phyloP scores from a whole-genome alignment of 2,888 invertebrate genomes.

The Trichogramma evanescens region DNA sequence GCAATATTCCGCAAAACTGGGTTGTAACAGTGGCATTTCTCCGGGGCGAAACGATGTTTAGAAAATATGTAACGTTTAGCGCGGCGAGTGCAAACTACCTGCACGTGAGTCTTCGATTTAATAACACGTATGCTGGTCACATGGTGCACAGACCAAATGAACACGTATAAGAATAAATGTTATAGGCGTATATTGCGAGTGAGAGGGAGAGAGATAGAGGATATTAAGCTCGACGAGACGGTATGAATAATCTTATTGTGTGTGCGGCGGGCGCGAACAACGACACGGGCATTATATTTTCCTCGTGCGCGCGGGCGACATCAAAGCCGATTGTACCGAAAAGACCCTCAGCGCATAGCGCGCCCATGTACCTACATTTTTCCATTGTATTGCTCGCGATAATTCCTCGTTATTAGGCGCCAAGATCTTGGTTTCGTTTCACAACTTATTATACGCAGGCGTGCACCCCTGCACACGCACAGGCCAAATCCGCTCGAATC shows the following conservation, averaged over 20 bases:
- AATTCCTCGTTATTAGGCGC: slow-evolving; percentile 47
- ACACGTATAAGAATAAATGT: slow-evolving; percentile 18
- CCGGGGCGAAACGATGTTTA: not conserved
- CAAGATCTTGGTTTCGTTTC: slow-evolving; percentile 40
- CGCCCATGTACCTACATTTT: slow-evolving; percentile 15
- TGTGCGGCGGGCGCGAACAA: not conserved
- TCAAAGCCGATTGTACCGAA: slow-evolving; percentile 42
- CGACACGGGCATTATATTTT: slow-evolving; percentile 36
- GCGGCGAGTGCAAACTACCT: not conserved
- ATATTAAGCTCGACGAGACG: slow-evolving; percentile 19
- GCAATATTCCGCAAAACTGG: no score
- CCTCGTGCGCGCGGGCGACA: slow-evolving; percentile 39
- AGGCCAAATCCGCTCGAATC: slow-evolving; percentile 47
- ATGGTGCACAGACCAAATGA: slow-evolving; percentile 15
- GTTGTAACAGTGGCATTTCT: no score
- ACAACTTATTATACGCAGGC: slow-evolving; percentile 42
- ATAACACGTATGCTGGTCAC: no score
- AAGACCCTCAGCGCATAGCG: slow-evolving; percentile 21
- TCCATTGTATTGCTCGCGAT: slow-evolving; percentile 43
- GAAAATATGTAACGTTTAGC: not conserved
- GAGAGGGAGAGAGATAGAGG: slow-evolving; percentile 8
- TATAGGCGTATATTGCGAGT: not conserved
- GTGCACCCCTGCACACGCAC: slow-evolving; percentile 38
- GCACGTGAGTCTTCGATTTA: not conserved
- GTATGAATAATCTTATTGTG: slow-evolving; percentile 41